Base-by-base conservation (phyloP, 1,140 invertebrate genomes). In the Drosophila kurseongensis region DNA sequence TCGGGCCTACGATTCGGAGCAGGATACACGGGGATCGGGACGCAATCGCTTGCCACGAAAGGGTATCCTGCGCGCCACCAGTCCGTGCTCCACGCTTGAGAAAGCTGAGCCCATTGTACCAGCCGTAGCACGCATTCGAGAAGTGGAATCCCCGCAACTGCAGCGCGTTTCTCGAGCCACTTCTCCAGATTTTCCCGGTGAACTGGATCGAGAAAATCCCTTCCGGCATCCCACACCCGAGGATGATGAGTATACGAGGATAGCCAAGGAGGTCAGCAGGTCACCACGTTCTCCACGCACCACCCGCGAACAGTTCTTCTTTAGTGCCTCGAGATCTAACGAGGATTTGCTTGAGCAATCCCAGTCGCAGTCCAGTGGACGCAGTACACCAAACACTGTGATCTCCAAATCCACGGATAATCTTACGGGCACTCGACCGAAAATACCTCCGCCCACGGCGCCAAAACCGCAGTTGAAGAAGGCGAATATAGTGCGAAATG, bases 141-240 rank as follows among this genome's bases (percentile, higher is more conserved):
- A 92, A 48, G 86, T 92, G 4, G 91, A 91, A 8, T 84, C 91
- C 0, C 91, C 91, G 0, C 67, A 75, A 13, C 0, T 92, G 36
- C 90, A 88, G 29, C 84, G 56, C 2, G 86, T 91, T 0, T 78
- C 84, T 0, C 66, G 86, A 7, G 77, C 90, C 27, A 82, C 83
- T 10, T 91, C 90, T 0, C 91, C 91, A 1, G 78, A 80, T 13
- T 52, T 55, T 1, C 77, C 71, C 0, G 85, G 72, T 0, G 88
- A 92, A 74, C 78, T 91, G 29, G 91, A 92, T 44, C 78, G 85
- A 0, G 92, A 92, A 27, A 92, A 92, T 82, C 92, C 92, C 10
- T 92, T 92, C 71, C 80, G 88, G 0, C 57, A 81, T 35, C 63
- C 75, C 14, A 40, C 75, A 8, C 6, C 61, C 29, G 56, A 71